Conservation (phyloP, 2,797 vertebrate genomes). For the Danio kyathit region DNA sequence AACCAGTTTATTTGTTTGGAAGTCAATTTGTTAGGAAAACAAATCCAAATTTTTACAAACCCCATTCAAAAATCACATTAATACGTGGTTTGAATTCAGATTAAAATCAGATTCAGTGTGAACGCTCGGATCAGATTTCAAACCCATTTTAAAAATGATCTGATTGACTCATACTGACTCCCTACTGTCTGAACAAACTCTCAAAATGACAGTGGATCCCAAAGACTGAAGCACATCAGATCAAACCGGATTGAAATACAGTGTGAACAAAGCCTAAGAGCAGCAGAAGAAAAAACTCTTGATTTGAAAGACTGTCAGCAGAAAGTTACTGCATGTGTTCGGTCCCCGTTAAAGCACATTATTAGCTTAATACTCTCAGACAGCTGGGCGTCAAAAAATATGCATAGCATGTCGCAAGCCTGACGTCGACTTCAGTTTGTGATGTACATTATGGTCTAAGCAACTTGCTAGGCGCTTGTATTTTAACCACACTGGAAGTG, state of each 20-base stretch:
- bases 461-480: conserved; percentile 22
- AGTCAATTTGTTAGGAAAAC: not conserved
- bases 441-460: conserved; percentile 33
- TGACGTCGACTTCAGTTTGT: conserved; percentile 31
- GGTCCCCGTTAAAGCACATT: conserved; percentile 41
- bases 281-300: conserved; percentile 14
- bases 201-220: not conserved
- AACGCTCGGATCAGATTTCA: not conserved
- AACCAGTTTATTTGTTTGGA: conserved; percentile 6
- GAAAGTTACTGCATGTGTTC: conserved; percentile 22
- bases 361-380: conserved; percentile 53
- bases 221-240: not conserved
- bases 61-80: not conserved
- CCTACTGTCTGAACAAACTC: not conserved
- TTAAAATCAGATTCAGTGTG: not conserved
- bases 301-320: conserved; percentile 21
- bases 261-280: conserved; percentile 35
- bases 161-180: not conserved
- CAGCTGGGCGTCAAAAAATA: conserved; percentile 25
- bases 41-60: not conserved
- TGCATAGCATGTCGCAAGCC: conserved; percentile 43
- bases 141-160: not conserved
- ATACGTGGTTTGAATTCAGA: not conserved
- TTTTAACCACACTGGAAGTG: conserved; percentile 39
- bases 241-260: conserved; percentile 17